phyloP scores from a whole-genome alignment of 2,888 invertebrate genomes.

The Apocheima hispidaria region DNA sequence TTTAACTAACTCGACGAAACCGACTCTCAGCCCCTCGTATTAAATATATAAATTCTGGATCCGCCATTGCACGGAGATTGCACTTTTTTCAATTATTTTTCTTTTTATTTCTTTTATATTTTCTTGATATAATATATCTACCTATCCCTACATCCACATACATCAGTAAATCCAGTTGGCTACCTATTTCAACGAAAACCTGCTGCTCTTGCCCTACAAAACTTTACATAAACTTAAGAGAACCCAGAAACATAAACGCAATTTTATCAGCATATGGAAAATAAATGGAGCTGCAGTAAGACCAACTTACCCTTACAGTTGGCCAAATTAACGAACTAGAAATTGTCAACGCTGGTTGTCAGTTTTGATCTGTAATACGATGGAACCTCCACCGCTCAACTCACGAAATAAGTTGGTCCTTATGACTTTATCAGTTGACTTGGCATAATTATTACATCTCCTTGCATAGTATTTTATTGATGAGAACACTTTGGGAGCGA shows the following conservation, averaged over 20 bases:
- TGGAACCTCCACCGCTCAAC: background rate
- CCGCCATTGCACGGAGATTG: too few species aligned
- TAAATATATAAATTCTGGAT: too few species aligned
- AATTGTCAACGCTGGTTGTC: background rate
- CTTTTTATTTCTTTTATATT: too few species aligned
- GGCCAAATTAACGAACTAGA: background rate
- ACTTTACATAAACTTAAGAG: conserved; percentile 4
- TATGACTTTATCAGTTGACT: conserved; percentile 15
- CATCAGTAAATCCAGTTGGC: too few species aligned
- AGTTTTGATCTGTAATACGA: background rate
- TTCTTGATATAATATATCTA: too few species aligned
- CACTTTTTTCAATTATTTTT: too few species aligned
- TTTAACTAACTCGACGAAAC: too few species aligned
- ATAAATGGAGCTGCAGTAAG: background rate
- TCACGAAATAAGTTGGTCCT: background rate
- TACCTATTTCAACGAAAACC: background rate
- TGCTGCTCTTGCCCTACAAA: conserved; percentile 17
- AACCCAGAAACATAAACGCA: conserved; percentile 9
- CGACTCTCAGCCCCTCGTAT: too few species aligned
- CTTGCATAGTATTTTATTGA: conserved; percentile 16
- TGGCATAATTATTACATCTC: conserved; percentile 16
- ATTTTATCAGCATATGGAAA: conserved; percentile 1
- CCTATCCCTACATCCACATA: too few species aligned
- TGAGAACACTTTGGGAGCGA: conserved; percentile 1
- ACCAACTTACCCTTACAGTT: background rate